Evolutionary conservation across 2,113 vertebrate species (phyloP).

Genomic region (Sisor rabdophorus): DNA sequence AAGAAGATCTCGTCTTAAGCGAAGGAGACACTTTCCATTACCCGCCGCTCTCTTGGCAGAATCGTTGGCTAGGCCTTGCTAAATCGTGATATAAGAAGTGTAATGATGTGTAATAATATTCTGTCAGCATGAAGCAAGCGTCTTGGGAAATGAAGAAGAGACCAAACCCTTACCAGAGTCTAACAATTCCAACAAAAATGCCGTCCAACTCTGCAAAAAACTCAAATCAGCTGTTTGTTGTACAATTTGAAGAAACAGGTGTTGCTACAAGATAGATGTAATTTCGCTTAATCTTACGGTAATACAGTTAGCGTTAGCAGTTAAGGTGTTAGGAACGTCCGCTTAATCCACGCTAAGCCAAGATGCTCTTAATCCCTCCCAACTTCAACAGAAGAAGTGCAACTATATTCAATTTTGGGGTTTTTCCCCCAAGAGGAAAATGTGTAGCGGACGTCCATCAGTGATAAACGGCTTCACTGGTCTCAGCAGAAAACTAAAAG

Average conservation of each 20-base stretch:
- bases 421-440: slow-evolving; percentile 30
- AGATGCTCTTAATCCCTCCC: slow-evolving; percentile 51
- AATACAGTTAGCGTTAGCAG: slow-evolving; percentile 64
- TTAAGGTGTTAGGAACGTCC: slow-evolving; percentile 52
- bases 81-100: slow-evolving; percentile 83
- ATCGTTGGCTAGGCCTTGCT: slow-evolving; percentile 77
- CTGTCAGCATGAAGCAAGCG: slow-evolving; percentile 71
- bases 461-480: slow-evolving; percentile 43
- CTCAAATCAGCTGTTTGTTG: slow-evolving; percentile 47
- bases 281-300: slow-evolving; percentile 62
- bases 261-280: slow-evolving; percentile 59
- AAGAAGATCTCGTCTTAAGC: slow-evolving; percentile 65
- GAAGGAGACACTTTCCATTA: slow-evolving; percentile 81
- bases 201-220: slow-evolving; percentile 47
- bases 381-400: slow-evolving; percentile 39
- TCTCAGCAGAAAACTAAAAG: slow-evolving; percentile 24
- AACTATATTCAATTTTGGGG: slow-evolving; percentile 53
- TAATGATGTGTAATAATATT: slow-evolving; percentile 84
- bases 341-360: slow-evolving; percentile 51
- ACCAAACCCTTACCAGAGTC: slow-evolving; percentile 16
- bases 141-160: slow-evolving; percentile 40
- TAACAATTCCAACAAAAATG: slow-evolving; percentile 51
- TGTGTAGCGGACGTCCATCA: slow-evolving; percentile 28
- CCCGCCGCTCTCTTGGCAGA: slow-evolving; percentile 68
- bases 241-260: slow-evolving; percentile 52